Evolutionary conservation across 2,797 vertebrate genomes (phyloP), one percentile per base, ranked within the genome.

Genomic region (Margarornis squamiger): DNA sequence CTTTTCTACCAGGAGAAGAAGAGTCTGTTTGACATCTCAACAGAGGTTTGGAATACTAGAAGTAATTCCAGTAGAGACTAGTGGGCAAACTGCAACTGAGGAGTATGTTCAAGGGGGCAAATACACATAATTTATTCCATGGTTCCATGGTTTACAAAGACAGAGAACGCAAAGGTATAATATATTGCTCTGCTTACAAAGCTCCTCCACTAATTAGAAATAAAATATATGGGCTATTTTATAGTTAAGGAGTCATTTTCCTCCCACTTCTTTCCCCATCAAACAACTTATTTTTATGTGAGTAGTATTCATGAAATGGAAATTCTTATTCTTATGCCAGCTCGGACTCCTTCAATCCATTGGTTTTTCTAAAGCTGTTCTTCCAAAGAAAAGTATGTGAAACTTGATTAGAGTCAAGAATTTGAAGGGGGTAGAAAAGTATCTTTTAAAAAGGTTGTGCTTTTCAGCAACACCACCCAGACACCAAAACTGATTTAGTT

Each of bases 391-490:
- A 80, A 92, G 21, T 22, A 10, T 38, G 9, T 62, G 58, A 46
- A 95, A 77, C 38, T 89, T 83, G 46, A 55, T 94, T 54, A 84
- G 68, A 80, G 34, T 87, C 26, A 41, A 21, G 17, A 58, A 86
- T 72, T 63, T 83, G 54, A 92, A 81, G 29, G 0, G 9, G 10
- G 13, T 19, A 43, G 51, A 62, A 45, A 76, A 86, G 43, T 17
- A 58, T 12, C 16, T 93, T 94, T 92, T 66, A 38, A 71, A 88
- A 73, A 92, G 4, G 4, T 82, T 84, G 16, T 68, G 24, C 8
- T 92, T 91, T 93, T 83, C 81, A 94, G 62, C 45, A 95, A 45
- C 17, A 14, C 22, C 32, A 88, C 67, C 74, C 54, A 93, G 84
- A 76, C 74, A 90, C 38, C 59, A 67, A 82, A 90, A 86, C 23